Percentiles rank a stretch among this genome's conserved stretches.
phyloP scores from a whole-genome alignment of 64 coral and sea anemone species.

The Orbicella faveolata region DNA sequence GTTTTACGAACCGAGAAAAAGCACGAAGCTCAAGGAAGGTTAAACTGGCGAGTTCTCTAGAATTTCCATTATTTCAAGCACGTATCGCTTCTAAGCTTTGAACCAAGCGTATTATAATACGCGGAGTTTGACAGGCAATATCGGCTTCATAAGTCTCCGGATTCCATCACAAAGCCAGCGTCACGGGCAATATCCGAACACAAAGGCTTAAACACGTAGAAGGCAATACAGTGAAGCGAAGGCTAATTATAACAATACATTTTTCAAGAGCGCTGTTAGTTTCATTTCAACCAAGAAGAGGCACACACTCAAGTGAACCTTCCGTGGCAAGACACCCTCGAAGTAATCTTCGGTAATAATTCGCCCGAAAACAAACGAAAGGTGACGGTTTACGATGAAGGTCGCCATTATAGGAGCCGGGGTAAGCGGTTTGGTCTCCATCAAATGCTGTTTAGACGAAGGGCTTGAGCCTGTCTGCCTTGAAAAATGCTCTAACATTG shows the following conservation, averaged over 20 bases:
- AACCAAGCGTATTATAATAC: background rate
- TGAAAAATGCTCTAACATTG: constrained; percentile 72
- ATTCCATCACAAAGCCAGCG: constrained; percentile 21
- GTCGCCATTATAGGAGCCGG: constrained; percentile 81
- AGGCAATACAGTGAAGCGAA: background rate
- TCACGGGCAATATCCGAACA: background rate
- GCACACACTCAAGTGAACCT: background rate
- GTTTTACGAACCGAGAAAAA: background rate
- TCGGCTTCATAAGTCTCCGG: background rate
- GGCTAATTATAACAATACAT: constrained; percentile 28
- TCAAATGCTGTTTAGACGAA: constrained; percentile 89
- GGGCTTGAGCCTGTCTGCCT: constrained; percentile 81
- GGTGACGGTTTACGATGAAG: constrained; percentile 28
- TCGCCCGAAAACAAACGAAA: background rate
- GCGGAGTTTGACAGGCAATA: background rate
- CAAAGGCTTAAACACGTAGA: background rate
- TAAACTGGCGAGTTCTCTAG: background rate
- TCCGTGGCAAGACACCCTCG: background rate
- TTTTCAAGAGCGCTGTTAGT: constrained; percentile 42
- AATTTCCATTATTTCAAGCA: constrained; percentile 29
- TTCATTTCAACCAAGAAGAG: constrained; percentile 26
- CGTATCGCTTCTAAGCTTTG: background rate
- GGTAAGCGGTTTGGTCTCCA: constrained; percentile 56
- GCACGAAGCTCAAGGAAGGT: background rate
- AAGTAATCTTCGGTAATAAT: background rate